Evolutionary conservation across 2,113 vertebrate genomes (phyloP), one percentile per base, ranked within the genome.

Genomic region (Clarias magur): DNA sequence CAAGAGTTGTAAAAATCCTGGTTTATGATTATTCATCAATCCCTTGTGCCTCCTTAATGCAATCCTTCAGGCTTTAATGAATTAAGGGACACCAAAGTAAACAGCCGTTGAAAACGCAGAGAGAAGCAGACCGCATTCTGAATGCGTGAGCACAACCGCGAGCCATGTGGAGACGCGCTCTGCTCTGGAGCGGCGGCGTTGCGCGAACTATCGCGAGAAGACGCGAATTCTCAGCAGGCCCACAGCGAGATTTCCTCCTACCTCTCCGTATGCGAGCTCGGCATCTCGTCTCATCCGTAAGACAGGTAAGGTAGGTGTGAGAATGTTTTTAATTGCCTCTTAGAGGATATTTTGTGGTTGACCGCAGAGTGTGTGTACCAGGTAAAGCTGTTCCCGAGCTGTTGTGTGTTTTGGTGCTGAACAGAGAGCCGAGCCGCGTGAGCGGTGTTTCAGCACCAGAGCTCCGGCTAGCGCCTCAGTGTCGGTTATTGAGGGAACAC

Each of bases 231-330:
- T 79, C 82, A 83, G 63, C 75, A 86, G 85, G 82, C 85, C 85
- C 85, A 81, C 88, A 60, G 87, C 56, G 90, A 87, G 88, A 91
- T 88, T 76, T 88, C 72, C 85, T 87, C 88, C 82, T 79, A 82
- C 80, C 57, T 89, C 80, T 89, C 83, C 82, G 59, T 63, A 67
- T 82, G 38, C 67, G 82, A 84, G 81, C 81, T 86, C 87, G 89
- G 80, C 89, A 48, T 48, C 48, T 90, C 87, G 67, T 89, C 86
- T 89, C 89, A 86, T 82, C 89, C 79, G 85, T 23, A 42, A 81
- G 30, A 62, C 85, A 90, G 90, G 90, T 91, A 90, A 90, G 84
- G 16, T 27, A 56, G 25, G 82, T 57, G 27, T 34, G 15, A 42
- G 30, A 86, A 15, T 76, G 68, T 83, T 48, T 76, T 75, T 17